Base-by-base conservation (phyloP, 2,888 invertebrate species). In the Caradrina kadenii region DNA sequence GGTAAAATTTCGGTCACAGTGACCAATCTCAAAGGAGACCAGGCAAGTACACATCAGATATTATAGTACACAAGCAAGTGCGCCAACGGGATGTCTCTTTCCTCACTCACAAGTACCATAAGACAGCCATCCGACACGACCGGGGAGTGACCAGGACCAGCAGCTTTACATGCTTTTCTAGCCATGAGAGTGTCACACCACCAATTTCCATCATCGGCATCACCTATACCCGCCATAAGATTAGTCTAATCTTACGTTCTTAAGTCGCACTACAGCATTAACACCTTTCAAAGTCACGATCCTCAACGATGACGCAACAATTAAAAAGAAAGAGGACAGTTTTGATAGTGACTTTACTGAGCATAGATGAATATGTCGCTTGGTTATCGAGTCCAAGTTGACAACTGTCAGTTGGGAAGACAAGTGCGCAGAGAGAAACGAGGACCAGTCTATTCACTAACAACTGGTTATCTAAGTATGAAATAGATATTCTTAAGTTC, bases 381-480 rank as follows among this genome's bases (percentile, higher is more conserved):
- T 53, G 53, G 63, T 66, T 81, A 78, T 81, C 77, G 63, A 72
- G 53, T 54, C 50, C 78, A 59, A 69, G 70, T 80, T 77, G 77
- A 81, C 78, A 81, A 78, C 77, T 81, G 81, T 78, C 77, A 66
- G 60, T 45, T 54, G 21, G 11, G 48, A 61, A 66, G 81, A 77
- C 78, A 78, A 81, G 81, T 78, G 65, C 71, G 5, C 64, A 11
- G 42, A 71, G 75, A 75, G 78, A 81, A 78, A 81, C 78, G 56
- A 66, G 56, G 55, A 66, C 65, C 54, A 60, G 81, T 78, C 64
- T 76, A 59, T 69, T 69, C 77, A 45, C 78, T 61, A 66, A 77
- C 72, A 77, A 81, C 81, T 81, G 73, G 81, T 81, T 78, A 58
- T 80, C 70, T 48, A 19, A 56, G 53, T 61, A 63, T 63, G 65